phyloP scores from a whole-genome alignment of 2,888 invertebrate genomes.

The Ennomos fuscantarius region DNA sequence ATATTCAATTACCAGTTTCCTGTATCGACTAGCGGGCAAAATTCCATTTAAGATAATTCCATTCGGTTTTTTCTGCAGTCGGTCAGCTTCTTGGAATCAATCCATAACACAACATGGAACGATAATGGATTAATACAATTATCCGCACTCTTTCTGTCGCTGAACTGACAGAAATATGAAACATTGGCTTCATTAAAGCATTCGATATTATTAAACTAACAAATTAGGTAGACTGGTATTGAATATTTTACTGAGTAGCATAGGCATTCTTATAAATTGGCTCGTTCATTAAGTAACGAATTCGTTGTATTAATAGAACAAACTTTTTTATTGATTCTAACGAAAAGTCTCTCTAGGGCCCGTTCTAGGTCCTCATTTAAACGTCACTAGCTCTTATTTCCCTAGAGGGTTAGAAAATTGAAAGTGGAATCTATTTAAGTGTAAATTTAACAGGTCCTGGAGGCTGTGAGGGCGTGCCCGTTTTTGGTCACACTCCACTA shows the following conservation, averaged over 20 bases:
- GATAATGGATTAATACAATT: conserved; percentile 34
- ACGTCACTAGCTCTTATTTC: conserved; percentile 1
- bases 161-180: conserved; percentile 21
- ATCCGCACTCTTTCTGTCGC: conserved; percentile 28
- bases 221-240: conserved; percentile 22
- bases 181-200: conserved; percentile 31
- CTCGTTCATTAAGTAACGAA: conserved; percentile 3
- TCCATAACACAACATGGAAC: conserved; percentile 18
- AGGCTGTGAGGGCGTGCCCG: conserved; percentile 96
- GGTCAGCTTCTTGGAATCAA: conserved; percentile 28
- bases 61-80: conserved; percentile 22
- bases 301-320: conserved; percentile 3
- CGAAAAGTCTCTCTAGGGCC: conserved; percentile 36
- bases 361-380: conserved; percentile 27
- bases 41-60: conserved; percentile 17
- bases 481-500: conserved; percentile 98
- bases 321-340: conserved; percentile 3
- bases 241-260: conserved; percentile 13
- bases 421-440: conserved; percentile 24
- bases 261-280: conserved; percentile 12
- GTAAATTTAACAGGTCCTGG: conserved; percentile 88
- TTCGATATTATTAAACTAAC: conserved; percentile 26
- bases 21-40: conserved; percentile 9
- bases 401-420: conserved; percentile 7
- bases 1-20: conserved; percentile 13